phyloP scores from a whole-genome alignment of 2,888 invertebrate species.

The Antitype chi region DNA sequence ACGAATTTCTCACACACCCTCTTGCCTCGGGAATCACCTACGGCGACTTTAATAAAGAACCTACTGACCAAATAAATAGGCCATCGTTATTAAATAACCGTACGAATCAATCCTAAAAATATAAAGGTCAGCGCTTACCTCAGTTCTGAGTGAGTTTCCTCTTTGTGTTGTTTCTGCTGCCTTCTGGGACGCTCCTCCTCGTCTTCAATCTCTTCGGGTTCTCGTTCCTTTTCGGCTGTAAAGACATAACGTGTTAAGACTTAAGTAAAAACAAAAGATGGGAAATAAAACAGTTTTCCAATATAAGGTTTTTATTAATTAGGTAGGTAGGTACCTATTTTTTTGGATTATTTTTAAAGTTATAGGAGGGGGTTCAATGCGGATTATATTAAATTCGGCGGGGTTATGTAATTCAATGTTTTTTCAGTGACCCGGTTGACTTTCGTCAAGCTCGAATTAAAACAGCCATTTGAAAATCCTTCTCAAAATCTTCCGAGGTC shows the following conservation, averaged over 20 bases:
- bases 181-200: slow-evolving; percentile 63
- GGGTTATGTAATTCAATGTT: background rate
- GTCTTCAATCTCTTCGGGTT: slow-evolving; percentile 69
- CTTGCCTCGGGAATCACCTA: background rate
- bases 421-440: background rate
- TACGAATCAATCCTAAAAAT: background rate
- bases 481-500: slow-evolving; percentile 78
- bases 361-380: background rate
- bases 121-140: slow-evolving; percentile 72
- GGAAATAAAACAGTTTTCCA: slow-evolving; percentile 26
- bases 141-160: slow-evolving; percentile 78
- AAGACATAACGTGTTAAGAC: slow-evolving; percentile 35
- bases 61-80: background rate
- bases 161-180: slow-evolving; percentile 63
- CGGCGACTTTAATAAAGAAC: background rate
- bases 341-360: background rate
- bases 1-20: background rate
- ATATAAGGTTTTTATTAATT: background rate
- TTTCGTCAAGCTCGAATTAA: slow-evolving; percentile 53
- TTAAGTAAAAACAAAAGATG: background rate
- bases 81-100: background rate
- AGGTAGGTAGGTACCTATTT: too few relatives aligned
- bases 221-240: slow-evolving; percentile 69
- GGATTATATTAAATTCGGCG: background rate
- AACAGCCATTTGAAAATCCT: slow-evolving; percentile 76